Evolutionary conservation across 2,113 vertebrate species (phyloP), one percentile per base, ranked within the genome.

Genomic region (Onychostruthus taczanowskii): DNA sequence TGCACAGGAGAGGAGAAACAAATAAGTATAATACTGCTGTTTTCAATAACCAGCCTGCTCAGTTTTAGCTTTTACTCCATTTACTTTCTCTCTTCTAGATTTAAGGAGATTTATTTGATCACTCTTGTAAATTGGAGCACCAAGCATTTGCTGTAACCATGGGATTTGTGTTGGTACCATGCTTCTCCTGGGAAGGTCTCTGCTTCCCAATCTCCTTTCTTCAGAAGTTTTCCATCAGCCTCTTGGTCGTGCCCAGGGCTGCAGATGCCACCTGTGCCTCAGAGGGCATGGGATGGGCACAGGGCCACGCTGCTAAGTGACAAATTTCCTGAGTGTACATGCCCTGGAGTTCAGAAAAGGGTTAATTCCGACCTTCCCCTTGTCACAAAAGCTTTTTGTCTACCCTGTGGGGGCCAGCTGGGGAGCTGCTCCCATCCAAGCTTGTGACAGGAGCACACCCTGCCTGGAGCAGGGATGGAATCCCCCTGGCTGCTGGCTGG

Each of bases 1-100:
- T 96, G 93, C 62, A 89, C 27, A 62, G 74, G 87, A 91, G 84
- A 94, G 84, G 62, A 93, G 89, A 73, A 87, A 79, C 53, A 93
- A 92, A 3, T 80, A 76, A 92, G 44, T 89, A 33, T 81, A 87
- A 66, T 64, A n/a, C 66, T 90, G 84, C 68, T 93, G 77, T 85
- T 96, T 94, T 66, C 89, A 87, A 87, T 85, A 85, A 82, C 31
- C 43, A 62, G n/a, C 35, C 78, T 1, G 0, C 55, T 91, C 75
- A 50, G 21, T n/a, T 89, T 87, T 91, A 87, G 70, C 11, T 66
- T 50, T 79, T 87, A 24, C 56, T 67, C 44, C 37, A 4, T 89
- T 93, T 90, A 59, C 15, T 91, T 84, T 87, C 76, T 74, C 47
- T 63, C 9, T 6, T 82, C 21, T 43, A 39, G 14, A 62, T 68